Evolutionary conservation across 2,888 invertebrate genomes (phyloP), one percentile per base, ranked within the genome.

Genomic region (Ichneumoninae sp.): DNA sequence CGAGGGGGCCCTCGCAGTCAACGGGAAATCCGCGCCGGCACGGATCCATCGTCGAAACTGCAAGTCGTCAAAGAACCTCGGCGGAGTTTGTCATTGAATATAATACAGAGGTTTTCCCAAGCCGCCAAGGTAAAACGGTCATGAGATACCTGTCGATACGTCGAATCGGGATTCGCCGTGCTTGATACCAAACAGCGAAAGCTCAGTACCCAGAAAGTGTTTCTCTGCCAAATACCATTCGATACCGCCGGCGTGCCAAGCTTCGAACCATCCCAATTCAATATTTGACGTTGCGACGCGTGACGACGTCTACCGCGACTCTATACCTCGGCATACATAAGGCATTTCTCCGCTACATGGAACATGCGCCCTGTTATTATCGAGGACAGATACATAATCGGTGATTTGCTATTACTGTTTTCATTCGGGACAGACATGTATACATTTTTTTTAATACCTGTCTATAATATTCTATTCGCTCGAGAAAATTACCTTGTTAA

Each of bases 121-220:
- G 7, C 54, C 52, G 62, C 47, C 62, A 70, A 72, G 33, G 60
- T 68, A 72, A 80, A 84, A 83, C 76, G 19, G 80, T 69, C 36
- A 77, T 83, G 76, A 76, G 75, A 75, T 76, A 80, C 80, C 84
- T 80, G 84, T 84, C 84, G 84, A 84, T 84, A 84, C 77, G 72
- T 80, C 80, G 72, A 69, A 69, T 72, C 76, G 40, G 72, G 72
- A 72, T 72, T 84, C 77, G 66, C 66, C 10, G 36, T 22, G 77
- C 77, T 69, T 72, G 77, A 62, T 60, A 74, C 74, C 80, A 84
- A 80, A 78, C 72, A 65, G 77, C 50, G 62, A 47, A 71, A 54
- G 54, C 54, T 57, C n/a, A 22, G 22, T 47, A 71, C 50, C 66
- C 57, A 4, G 40, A 62, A 62, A 54, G 70, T 70, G 71, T 60